Conservation (phyloP, 2,113 vertebrate species). For the Epinephelus moara region DNA sequence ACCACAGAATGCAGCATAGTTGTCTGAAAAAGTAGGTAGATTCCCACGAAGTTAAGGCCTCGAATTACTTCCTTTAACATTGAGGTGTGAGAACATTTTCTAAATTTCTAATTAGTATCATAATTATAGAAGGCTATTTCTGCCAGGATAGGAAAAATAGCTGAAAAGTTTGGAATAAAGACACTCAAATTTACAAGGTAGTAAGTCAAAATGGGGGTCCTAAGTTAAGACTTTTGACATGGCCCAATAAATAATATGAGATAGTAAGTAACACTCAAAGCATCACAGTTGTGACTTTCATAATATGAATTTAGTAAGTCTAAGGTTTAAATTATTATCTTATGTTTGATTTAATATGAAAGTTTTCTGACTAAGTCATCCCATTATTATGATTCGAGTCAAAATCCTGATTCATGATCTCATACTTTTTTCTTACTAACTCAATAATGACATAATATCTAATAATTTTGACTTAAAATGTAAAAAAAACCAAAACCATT, state of each 20-base stretch:
- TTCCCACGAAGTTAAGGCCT: slow-evolving; percentile 13
- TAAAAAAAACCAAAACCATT: too few species aligned
- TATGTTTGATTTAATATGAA: neutral
- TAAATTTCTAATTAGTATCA: neutral
- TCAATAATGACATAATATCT: too few species aligned
- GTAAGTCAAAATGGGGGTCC: neutral
- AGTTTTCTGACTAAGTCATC: neutral
- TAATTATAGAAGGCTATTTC: neutral
- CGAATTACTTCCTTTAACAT: neutral
- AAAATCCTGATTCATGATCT: neutral
- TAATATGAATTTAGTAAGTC: neutral
- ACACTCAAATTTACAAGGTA: neutral
- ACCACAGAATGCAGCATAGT: neutral
- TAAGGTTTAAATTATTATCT: neutral
- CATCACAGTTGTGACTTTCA: neutral
- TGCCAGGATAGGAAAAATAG: neutral
- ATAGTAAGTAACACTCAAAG: neutral
- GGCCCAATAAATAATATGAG: neutral
- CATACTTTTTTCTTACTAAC: neutral
- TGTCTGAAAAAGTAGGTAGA: slow-evolving; percentile 6
- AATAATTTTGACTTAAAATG: too few species aligned
- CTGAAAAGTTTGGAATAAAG: neutral
- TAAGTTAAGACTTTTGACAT: neutral
- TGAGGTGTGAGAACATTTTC: neutral
- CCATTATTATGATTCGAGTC: too few species aligned